Conservation (phyloP, 1,140 invertebrate genomes). For the Rhyzopertha dominica region DNA sequence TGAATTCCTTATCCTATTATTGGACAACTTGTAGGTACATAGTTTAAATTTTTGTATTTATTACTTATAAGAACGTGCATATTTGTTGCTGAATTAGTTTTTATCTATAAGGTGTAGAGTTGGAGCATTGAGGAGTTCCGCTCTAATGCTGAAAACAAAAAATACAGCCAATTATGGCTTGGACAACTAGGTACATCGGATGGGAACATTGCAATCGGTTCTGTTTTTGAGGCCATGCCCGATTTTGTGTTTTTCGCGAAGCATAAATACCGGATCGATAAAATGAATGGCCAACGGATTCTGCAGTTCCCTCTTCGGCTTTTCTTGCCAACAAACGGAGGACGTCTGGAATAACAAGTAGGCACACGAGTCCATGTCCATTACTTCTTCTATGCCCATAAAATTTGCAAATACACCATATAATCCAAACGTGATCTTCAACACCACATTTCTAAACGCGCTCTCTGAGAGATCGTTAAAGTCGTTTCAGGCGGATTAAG, state of each 20-base stretch:
- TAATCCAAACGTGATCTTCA: slow-evolving; percentile 21
- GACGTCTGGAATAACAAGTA: slow-evolving; percentile 19
- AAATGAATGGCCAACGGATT: slow-evolving; percentile 5
- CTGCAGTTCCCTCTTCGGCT: slow-evolving; percentile 10
- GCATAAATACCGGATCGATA: slow-evolving; percentile 11
- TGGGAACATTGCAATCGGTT: too few relatives aligned
- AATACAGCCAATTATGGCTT: too few relatives aligned
- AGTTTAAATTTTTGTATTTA: too few relatives aligned
- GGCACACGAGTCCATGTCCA: slow-evolving; percentile 15
- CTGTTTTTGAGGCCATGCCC: too few relatives aligned
- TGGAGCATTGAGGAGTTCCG: too few relatives aligned
- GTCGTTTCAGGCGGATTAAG: slow-evolving; percentile 15
- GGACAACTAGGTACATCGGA: too few relatives aligned
- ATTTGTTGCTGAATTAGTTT: too few relatives aligned
- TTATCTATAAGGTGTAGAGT: too few relatives aligned
- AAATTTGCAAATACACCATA: slow-evolving; percentile 26
- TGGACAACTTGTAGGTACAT: too few relatives aligned
- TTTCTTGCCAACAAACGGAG: slow-evolving; percentile 9
- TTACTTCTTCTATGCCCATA: slow-evolving; percentile 23
- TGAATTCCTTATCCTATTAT: too few relatives aligned
- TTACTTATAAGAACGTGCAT: too few relatives aligned
- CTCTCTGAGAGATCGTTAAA: slow-evolving; percentile 9
- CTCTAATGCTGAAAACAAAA: too few relatives aligned
- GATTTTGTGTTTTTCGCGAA: slow-evolving; percentile 1
- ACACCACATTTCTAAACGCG: slow-evolving; percentile 9